Conservation (phyloP, 2,797 vertebrate species). For the Pteropus rufus region DNA sequence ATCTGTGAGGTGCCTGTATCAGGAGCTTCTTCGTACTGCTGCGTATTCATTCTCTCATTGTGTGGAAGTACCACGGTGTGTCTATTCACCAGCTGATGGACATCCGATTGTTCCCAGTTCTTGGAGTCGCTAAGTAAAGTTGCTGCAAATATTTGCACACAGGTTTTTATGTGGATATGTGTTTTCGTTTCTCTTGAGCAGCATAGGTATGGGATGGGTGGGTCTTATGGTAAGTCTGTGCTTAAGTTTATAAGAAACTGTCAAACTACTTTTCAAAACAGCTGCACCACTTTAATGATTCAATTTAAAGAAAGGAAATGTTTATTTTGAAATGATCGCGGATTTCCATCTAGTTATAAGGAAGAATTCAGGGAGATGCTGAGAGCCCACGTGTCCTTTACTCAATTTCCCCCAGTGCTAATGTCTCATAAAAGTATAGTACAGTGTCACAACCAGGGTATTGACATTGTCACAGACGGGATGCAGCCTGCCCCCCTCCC, state of each 20-base stretch:
- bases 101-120: background rate
- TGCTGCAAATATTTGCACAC: background rate
- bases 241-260: background rate
- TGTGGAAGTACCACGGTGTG: fast-evolving
- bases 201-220: background rate
- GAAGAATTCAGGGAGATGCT: background rate
- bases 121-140: background rate
- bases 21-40: background rate
- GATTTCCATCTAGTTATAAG: background rate
- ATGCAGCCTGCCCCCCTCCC: no score
- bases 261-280: background rate
- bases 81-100: background rate
- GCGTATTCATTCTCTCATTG: background rate
- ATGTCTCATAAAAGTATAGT: background rate
- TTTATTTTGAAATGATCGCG: background rate
- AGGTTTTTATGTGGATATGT: background rate
- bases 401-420: background rate
- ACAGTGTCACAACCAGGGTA: background rate
- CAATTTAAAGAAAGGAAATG: background rate
- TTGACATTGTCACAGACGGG: background rate
- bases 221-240: background rate
- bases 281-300: background rate
- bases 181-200: background rate
- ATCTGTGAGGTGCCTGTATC: no score
- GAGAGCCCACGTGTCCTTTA: background rate